phyloP scores from a whole-genome alignment of 1,140 invertebrate genomes.

The Paramacrobiotus metropolitanus region DNA sequence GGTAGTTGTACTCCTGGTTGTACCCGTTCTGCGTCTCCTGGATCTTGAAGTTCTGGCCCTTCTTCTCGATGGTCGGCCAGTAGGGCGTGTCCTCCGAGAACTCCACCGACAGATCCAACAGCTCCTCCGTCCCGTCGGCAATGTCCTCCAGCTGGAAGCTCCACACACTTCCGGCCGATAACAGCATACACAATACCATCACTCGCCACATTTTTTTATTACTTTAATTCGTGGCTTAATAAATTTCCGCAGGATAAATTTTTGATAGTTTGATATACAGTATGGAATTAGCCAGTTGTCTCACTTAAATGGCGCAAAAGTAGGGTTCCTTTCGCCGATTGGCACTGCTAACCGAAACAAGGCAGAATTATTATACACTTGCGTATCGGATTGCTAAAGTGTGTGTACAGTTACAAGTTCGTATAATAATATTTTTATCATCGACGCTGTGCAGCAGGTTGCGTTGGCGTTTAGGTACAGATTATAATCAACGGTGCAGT shows the following conservation, averaged over 20 bases:
- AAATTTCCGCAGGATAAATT: background rate
- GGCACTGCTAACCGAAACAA: no score
- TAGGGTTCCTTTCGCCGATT: no score
- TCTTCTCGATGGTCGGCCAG: slow-evolving; percentile 5
- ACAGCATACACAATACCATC: background rate
- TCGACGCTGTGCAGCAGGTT: no score
- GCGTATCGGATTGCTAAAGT: no score
- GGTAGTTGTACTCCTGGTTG: background rate
- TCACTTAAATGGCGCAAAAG: no score
- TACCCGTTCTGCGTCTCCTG: background rate
- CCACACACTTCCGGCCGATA: background rate
- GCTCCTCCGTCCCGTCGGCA: background rate
- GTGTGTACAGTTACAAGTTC: no score
- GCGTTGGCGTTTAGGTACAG: no score
- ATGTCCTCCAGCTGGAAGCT: background rate
- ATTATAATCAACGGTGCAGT: no score
- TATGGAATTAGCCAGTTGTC: no score
- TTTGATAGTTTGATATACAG: background rate
- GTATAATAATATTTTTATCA: no score
- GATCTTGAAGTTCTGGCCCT: background rate
- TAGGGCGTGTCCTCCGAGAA: background rate
- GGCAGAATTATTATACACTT: no score
- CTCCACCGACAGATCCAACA: background rate
- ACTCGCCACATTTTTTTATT: background rate
- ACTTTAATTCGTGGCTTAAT: background rate